Percentiles rank a stretch among this genome's conserved stretches.
Evolutionary conservation across 30 jellyfish, hydroid and myxozoan species (phyloP).

Genomic region (Aurelia aurita complex sp. Pacific): DNA sequence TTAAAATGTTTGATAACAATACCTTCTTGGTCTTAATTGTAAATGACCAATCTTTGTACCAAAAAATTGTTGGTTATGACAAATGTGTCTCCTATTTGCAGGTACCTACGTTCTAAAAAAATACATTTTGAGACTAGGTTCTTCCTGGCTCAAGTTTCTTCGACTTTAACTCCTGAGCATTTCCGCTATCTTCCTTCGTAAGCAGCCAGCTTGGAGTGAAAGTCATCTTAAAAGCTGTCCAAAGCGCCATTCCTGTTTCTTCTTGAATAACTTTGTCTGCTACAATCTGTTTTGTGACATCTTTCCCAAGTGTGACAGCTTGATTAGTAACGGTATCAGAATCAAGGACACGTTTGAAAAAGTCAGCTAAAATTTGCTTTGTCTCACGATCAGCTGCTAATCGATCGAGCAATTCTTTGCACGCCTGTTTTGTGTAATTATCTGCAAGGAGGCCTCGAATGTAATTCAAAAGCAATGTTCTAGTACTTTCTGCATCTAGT

Average conservation of each 20-base stretch:
- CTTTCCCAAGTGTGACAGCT: slow-evolving; percentile 83
- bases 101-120: too few relatives aligned
- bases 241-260: slow-evolving; percentile 80
- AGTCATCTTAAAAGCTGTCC: slow-evolving; percentile 66
- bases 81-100: too few relatives aligned
- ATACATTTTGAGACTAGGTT: too few relatives aligned
- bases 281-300: slow-evolving; percentile 73
- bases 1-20: too few relatives aligned
- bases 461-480: slow-evolving; percentile 42
- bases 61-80: too few relatives aligned
- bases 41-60: too few relatives aligned
- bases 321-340: slow-evolving; percentile 79
- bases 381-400: slow-evolving; percentile 57
- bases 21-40: too few relatives aligned
- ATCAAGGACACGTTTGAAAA: slow-evolving; percentile 54
- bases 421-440: slow-evolving; percentile 50
- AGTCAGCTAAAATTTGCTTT: slow-evolving; percentile 60
- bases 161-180: not conserved
- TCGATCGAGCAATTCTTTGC: slow-evolving; percentile 48
- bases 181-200: slow-evolving; percentile 1
- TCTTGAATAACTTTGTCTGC: slow-evolving; percentile 73
- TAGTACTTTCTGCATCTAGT: slow-evolving; percentile 36
- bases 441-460: slow-evolving; percentile 52
- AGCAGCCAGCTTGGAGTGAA: slow-evolving; percentile 79
- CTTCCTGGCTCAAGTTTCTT: slow-evolving; percentile 1